Base-by-base conservation (phyloP, 2,113 vertebrate genomes). In the Dunckerocampus dactyliophorus region DNA sequence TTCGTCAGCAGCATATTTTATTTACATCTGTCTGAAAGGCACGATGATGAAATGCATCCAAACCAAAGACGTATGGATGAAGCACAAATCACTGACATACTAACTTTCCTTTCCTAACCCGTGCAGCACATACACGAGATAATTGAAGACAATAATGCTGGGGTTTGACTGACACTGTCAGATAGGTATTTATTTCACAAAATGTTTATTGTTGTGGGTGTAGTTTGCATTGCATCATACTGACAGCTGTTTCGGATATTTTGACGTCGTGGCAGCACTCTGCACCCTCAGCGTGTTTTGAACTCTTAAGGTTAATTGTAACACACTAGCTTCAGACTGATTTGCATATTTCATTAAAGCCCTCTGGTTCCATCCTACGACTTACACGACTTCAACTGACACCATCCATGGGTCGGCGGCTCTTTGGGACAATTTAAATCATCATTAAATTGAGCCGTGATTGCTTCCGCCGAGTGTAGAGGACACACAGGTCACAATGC, bases 261-360 rank as follows among this genome's bases (percentile, higher is more conserved):
- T 53, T 16, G 9, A 17, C 24, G 1, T 1, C 9, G 14, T 53
- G 6, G 24, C 28, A 8, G 45, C 73, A 51, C 24, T 5, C 24
- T 28, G 24, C 24, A 52, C 55, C 55, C 60, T 73, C 68, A 46
- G 73, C 69, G 80, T 53, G 57, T 65, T 75, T 67, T 67, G 15
- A 87, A 70, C 79, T 79, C 69, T 74, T 72, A 77, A 73, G 72
- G 79, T 78, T 87, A 83, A 88, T 87, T 82, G 65, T 63, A 60
- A 52, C 68, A 65, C 72, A 74, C 65, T 67, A 74, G 75, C 74
- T 75, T 73, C 65, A 49, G 19, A n/a, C 76, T 79, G 71, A 66
- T 87, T 86, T 83, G 82, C 82, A 84, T 85, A 79, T 86, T 87
- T 81, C 77, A 83, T 83, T 77, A 87, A 74, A 86, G 74, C 57